Evolutionary conservation across 2,888 invertebrate genomes (phyloP).

Genomic region (Andrena haemorrhoa): DNA sequence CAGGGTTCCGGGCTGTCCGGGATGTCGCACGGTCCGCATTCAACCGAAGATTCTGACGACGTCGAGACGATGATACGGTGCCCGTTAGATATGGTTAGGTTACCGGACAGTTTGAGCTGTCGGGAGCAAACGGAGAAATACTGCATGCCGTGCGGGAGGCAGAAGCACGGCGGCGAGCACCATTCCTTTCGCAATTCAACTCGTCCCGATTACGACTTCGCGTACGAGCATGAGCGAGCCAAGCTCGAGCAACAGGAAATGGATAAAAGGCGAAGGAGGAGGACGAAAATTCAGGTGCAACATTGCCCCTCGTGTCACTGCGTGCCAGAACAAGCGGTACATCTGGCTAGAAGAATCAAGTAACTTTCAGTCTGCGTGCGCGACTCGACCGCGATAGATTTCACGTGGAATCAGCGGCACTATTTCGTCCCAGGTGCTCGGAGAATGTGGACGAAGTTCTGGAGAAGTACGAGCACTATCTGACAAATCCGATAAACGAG

Average conservation of each 20-base stretch:
- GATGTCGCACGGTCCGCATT: slow-evolving; percentile 9
- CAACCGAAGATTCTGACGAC: slow-evolving; percentile 18
- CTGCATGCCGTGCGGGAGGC: neutral
- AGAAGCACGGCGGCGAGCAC: slow-evolving; percentile 20
- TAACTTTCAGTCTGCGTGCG: slow-evolving; percentile 12
- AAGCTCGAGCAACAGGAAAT: slow-evolving; percentile 2
- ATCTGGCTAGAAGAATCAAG: slow-evolving; percentile 48
- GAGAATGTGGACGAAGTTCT: slow-evolving; percentile 59
- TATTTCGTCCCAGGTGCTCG: slow-evolving; percentile 28
- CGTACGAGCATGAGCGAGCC: slow-evolving; percentile 38
- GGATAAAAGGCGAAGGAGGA: slow-evolving; percentile 36
- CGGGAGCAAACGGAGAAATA: slow-evolving; percentile 31
- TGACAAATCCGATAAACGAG: slow-evolving; percentile 26
- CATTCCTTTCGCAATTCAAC: slow-evolving; percentile 11
- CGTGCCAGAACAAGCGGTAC: slow-evolving; percentile 47
- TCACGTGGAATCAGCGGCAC: neutral
- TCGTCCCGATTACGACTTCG: slow-evolving; percentile 28
- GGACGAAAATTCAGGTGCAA: slow-evolving; percentile 51
- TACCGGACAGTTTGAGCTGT: neutral
- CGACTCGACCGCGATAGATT: neutral
- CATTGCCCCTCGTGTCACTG: slow-evolving; percentile 71
- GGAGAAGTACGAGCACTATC: slow-evolving; percentile 43
- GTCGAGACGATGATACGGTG: slow-evolving; percentile 8
- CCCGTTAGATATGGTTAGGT: slow-evolving; percentile 46
- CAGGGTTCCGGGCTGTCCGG: slow-evolving; percentile 33